These are phyloP conservation scores for Zaprionus lachaisei DNA, from an alignment of 1,140 invertebrate genomes.

Conservation along the genomic window DNA sequence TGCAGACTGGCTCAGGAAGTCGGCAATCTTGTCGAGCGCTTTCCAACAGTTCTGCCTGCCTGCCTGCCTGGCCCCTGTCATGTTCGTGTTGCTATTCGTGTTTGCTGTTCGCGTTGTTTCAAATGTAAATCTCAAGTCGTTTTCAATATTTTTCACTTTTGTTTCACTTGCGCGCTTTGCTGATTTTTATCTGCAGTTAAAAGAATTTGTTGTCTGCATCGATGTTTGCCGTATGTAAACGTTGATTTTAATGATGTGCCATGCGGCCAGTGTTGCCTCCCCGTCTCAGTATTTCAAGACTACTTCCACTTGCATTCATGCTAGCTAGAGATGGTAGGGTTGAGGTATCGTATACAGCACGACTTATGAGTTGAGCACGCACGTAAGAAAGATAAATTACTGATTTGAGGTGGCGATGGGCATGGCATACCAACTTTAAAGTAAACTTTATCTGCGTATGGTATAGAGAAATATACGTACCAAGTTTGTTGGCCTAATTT, in stretches of 20 bases:
- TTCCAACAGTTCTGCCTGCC: slow-evolving; percentile 31
- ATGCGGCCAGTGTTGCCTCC: slow-evolving; percentile 39
- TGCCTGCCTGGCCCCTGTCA: not conserved
- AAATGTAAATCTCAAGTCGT: slow-evolving; percentile 68
- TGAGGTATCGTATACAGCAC: not conserved
- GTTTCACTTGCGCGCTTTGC: slow-evolving; percentile 72
- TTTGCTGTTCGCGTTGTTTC: slow-evolving; percentile 68
- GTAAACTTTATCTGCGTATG: not conserved
- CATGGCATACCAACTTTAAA: not conserved
- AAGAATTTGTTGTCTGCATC: slow-evolving; percentile 80
- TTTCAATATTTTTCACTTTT: slow-evolving; percentile 78
- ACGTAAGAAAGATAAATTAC: too few relatives aligned
- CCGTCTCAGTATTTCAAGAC: not conserved
- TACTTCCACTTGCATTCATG: not conserved
- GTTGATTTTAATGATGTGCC: slow-evolving; percentile 82
- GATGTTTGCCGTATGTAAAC: slow-evolving; percentile 80
- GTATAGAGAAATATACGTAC: not conserved
- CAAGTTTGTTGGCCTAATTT: not conserved
- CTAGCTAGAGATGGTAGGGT: not conserved
- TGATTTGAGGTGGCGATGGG: not conserved
- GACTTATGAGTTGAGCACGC: too few relatives aligned
- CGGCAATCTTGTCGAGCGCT: slow-evolving; percentile 39
- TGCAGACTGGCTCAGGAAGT: slow-evolving; percentile 57
- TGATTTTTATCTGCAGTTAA: slow-evolving; percentile 82
- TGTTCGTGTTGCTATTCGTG: not conserved